Evolutionary conservation across 2,113 vertebrate species (phyloP).

Genomic region (Equus quagga): DNA sequence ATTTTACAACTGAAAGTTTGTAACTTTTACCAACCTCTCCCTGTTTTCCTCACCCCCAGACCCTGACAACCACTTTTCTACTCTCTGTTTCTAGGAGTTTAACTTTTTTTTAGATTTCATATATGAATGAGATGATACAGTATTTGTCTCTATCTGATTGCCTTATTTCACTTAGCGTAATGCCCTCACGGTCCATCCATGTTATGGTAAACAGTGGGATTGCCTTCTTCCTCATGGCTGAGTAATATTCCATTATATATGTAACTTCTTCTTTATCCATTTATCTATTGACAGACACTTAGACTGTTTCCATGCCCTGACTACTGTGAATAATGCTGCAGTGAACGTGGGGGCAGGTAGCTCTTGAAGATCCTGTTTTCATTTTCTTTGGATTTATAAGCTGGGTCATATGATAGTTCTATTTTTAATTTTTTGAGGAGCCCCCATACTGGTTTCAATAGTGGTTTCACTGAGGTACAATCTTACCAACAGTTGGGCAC

Average conservation of each 20-base stretch:
- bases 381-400: background rate
- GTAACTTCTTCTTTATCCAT: too few species aligned
- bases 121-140: background rate
- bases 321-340: background rate
- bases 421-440: background rate
- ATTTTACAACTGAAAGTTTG: background rate
- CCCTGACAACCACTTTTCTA: background rate
- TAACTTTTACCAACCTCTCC: background rate
- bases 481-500: background rate
- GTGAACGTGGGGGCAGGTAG: rapidly evolving
- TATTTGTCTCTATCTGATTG: background rate
- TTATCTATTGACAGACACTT: background rate
- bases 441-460: background rate
- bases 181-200: background rate
- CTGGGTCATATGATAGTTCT: background rate
- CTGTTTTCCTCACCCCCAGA: background rate
- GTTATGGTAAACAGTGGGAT: background rate
- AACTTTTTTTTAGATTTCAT: background rate
- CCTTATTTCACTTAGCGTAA: background rate
- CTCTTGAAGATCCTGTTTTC: background rate
- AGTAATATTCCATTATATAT: background rate
- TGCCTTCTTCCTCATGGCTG: background rate
- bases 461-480: background rate
- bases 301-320: background rate
- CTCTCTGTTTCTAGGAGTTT: background rate